Evolutionary conservation across 2,888 invertebrate species (phyloP).

Genomic region (Hetaerina titia): DNA sequence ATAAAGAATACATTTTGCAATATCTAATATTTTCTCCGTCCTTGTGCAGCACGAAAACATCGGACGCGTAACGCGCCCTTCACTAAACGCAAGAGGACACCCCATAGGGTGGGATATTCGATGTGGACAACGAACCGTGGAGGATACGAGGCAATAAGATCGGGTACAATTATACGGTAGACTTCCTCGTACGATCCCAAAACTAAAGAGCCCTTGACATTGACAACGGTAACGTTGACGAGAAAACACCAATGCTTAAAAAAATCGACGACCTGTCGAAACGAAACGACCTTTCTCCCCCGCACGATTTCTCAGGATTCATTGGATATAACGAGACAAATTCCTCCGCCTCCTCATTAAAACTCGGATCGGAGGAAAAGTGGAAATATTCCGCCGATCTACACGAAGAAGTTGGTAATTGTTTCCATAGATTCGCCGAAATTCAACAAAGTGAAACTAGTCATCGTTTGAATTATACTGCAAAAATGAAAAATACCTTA

Average conservation of each 20-base stretch:
- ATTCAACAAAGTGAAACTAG: no score
- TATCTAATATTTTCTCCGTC: no score
- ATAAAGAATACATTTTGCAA: no score
- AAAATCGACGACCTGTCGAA: not conserved
- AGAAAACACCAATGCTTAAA: not conserved
- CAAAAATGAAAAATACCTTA: no score
- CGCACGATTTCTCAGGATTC: not conserved
- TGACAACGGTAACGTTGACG: not conserved
- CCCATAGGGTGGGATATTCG: no score
- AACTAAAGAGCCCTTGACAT: not conserved
- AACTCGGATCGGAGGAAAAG: not conserved
- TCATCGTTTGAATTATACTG: no score
- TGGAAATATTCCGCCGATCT: not conserved
- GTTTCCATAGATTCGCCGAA: no score
- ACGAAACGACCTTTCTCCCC: not conserved
- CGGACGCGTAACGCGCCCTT: no score
- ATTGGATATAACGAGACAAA: not conserved
- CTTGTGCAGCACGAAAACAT: no score
- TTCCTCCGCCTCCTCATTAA: not conserved
- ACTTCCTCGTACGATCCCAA: not conserved
- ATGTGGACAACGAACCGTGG: no score
- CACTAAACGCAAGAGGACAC: not conserved
- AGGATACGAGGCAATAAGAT: not conserved
- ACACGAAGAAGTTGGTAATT: no score
- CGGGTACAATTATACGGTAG: not conserved